A percentile compares a stretch with the other conserved stretches of the same genome.
phyloP scores from a whole-genome alignment of 2,113 vertebrate genomes.

The Dasyprocta punctata region DNA sequence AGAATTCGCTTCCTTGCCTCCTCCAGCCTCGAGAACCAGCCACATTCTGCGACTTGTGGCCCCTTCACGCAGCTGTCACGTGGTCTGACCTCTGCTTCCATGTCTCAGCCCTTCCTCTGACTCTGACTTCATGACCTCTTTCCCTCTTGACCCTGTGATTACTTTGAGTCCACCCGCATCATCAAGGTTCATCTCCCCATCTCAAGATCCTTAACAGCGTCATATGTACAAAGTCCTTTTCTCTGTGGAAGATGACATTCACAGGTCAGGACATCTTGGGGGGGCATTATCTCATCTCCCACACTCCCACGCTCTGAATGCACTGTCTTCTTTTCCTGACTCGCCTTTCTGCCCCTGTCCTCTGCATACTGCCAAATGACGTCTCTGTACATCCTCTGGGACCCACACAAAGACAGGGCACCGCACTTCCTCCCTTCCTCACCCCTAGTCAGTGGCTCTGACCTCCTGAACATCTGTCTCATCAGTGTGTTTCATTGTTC shows the following conservation, averaged over 20 bases:
- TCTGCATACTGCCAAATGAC: not conserved
- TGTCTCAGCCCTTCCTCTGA: not conserved
- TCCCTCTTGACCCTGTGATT: not conserved
- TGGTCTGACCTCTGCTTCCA: not conserved
- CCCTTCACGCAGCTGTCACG: not conserved
- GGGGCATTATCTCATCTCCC: not conserved
- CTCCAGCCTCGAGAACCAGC: not conserved
- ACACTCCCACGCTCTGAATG: not conserved
- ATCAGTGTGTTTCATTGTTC: not conserved
- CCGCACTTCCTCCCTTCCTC: not conserved
- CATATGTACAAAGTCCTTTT: not conserved
- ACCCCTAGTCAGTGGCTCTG: not conserved
- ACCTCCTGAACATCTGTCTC: not conserved
- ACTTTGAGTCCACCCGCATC: not conserved
- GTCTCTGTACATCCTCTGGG: not conserved
- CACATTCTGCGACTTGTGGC: rapidly evolving
- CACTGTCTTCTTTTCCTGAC: not conserved
- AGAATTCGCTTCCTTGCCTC: not conserved
- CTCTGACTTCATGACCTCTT: not conserved
- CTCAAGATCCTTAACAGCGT: not conserved
- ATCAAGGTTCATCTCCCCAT: not conserved
- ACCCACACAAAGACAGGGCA: not conserved
- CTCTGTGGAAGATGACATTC: not conserved
- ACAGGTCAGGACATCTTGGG: not conserved
- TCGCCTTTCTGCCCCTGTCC: not conserved